Conservation (phyloP, 2,113 vertebrate genomes). For the Pampusana beccarii region DNA sequence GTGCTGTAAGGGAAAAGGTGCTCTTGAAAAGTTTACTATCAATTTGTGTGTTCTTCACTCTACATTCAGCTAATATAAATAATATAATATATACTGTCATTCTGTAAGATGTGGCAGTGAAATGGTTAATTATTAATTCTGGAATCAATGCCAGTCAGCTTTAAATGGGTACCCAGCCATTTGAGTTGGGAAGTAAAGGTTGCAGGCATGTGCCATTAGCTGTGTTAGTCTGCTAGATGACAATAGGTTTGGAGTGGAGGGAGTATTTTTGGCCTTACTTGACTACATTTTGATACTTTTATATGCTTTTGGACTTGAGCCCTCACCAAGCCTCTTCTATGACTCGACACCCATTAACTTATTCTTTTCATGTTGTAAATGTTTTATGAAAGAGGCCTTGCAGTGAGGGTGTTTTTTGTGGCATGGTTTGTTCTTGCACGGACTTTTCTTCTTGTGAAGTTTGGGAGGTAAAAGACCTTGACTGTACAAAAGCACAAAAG, state of each 20-base stretch:
- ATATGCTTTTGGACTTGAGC: background rate
- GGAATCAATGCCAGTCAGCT: background rate
- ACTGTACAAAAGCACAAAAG: background rate
- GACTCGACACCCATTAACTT: background rate
- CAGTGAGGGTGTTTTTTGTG: background rate
- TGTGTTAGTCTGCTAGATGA: background rate
- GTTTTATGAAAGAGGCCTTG: background rate
- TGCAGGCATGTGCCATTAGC: background rate
- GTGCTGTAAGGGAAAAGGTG: background rate
- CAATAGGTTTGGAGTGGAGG: background rate
- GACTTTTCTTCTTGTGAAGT: background rate
- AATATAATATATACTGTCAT: accelerated
- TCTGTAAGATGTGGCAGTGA: background rate
- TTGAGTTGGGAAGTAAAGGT: background rate
- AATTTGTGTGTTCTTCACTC: background rate
- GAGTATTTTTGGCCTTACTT: background rate
- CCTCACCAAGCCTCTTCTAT: background rate
- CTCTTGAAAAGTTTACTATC: background rate
- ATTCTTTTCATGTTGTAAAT: accelerated
- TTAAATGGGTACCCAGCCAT: background rate
- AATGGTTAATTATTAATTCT: background rate
- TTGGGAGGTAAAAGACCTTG: background rate
- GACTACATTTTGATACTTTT: background rate
- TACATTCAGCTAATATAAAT: background rate
- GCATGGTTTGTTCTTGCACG: background rate